Evolutionary conservation across 2,888 invertebrate genomes (phyloP), one percentile per base, ranked within the genome.

Genomic region (Oligia strigilis): DNA sequence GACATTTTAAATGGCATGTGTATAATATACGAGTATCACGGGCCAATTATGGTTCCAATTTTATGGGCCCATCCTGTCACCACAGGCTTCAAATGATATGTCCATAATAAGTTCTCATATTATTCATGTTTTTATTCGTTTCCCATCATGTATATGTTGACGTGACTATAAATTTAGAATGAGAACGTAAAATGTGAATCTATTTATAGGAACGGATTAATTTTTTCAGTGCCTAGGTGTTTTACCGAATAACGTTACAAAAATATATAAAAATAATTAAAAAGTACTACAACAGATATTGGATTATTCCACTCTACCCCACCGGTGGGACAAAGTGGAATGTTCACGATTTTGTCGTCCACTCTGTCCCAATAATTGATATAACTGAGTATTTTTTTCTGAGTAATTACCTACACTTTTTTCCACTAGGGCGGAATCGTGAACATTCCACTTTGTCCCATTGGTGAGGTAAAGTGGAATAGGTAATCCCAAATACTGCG

Each of bases 41-140:
- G 60, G 29, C 67, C 46, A 74, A 64, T 29, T 29, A 29, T 40
- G 52, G 58, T 67, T 40, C 75, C 77, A 55, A 76, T 23, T 82
- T 84, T 84, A 84, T 86, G 86, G 43, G 29, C 72, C 78, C 49
- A 86, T 77, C 60, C 72, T 82, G 86, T 82, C 78, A 86, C 84
- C 84, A 75, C 83, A 66, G 67, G 64, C 65, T 78, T 75, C 62
- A 86, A 84, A 84, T 82, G 64, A 75, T 58, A 75, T 72, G 5
- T 58, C 43, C 40, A 62, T 78, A 81, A 75, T 75, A 86, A 81
- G 75, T 77, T 73, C 77, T 62, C 87, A 65, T 84, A 80, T 73
- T 70, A 73, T 72, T 83, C 69, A 74, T 71, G 55, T 75, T 62
- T 86, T 80, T 78, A 87, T 78, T 87, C 66, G 77, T 76, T 78